Evolutionary conservation across 2,888 invertebrate genomes (phyloP).

Genomic region (Malthinus flaveolus): DNA sequence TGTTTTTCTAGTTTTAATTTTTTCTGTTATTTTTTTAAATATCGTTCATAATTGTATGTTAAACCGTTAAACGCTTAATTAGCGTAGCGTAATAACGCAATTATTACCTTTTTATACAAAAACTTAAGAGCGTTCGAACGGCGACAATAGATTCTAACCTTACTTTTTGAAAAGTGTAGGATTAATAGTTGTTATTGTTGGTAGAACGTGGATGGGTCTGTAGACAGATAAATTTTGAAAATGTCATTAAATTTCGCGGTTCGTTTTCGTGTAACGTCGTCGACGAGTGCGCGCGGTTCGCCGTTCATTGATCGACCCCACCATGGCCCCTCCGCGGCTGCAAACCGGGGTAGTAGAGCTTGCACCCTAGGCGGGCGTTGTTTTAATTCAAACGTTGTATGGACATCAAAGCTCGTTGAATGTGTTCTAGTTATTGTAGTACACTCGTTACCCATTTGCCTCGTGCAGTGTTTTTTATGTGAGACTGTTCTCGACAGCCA

Average conservation of each 20-base stretch:
- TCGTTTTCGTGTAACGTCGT: constrained; percentile 25
- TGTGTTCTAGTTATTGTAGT: constrained; percentile 27
- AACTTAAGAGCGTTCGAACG: not conserved
- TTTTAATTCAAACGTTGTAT: constrained; percentile 35
- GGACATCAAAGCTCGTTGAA: constrained; percentile 28
- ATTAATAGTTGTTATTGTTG: constrained; percentile 9
- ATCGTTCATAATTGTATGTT: not conserved
- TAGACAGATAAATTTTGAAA: not conserved
- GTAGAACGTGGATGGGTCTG: constrained; percentile 3
- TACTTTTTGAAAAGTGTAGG: constrained; percentile 3
- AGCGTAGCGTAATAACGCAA: too few relatives aligned
- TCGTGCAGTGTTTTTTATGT: constrained; percentile 58
- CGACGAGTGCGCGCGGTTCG: constrained; percentile 39
- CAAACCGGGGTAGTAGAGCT: constrained; percentile 47
- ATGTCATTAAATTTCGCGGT: constrained; percentile 31
- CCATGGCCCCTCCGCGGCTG: constrained; percentile 44
- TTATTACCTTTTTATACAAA: not conserved
- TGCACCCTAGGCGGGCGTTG: constrained; percentile 50
- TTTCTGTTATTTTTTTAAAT: too few relatives aligned
- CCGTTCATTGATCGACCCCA: constrained; percentile 52
- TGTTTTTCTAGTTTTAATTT: constrained; percentile 8
- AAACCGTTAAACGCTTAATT: too few relatives aligned
- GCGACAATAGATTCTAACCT: not conserved
- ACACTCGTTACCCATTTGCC: constrained; percentile 31
- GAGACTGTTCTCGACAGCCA: constrained; percentile 69